A percentile compares a stretch with the other conserved stretches of the same genome.
phyloP scores from a whole-genome alignment of 2,113 vertebrate genomes.

The Rhadina sibilatrix region DNA sequence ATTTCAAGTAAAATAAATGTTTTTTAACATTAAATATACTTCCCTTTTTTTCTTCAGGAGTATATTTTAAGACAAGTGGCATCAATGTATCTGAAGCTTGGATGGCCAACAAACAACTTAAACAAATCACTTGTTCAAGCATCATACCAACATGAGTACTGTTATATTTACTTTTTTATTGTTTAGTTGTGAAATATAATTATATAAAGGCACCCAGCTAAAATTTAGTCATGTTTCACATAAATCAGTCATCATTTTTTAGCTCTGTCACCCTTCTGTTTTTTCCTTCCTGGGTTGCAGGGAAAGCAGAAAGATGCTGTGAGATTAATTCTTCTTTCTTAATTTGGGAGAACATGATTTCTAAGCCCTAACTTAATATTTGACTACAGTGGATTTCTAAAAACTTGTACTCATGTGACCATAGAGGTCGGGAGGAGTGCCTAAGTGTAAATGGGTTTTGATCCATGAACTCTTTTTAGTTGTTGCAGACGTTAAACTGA shows the following conservation, averaged over 20 bases:
- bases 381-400: not conserved
- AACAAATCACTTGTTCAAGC: slow-evolving; percentile 86
- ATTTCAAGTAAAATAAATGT: not conserved
- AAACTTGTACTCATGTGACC: not conserved
- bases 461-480: not conserved
- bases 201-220: not conserved
- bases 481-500: not conserved
- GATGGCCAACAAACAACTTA: slow-evolving; percentile 85
- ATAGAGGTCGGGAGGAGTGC: not conserved
- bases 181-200: not conserved
- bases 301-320: not conserved
- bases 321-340: not conserved
- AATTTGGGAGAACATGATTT: slow-evolving; percentile 5
- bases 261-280: not conserved
- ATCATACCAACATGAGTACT: slow-evolving; percentile 92
- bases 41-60: slow-evolving; percentile 74
- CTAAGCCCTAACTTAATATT: not conserved
- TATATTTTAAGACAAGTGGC: slow-evolving; percentile 95
- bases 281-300: not conserved
- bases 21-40: not conserved
- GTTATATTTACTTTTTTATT: not conserved
- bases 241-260: not conserved
- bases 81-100: slow-evolving; percentile 89
- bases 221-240: not conserved
- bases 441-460: slow-evolving; percentile 1